These are phyloP conservation scores for Hydrophis major DNA, from an alignment of 2,797 vertebrate genomes.

Conservation along the genomic window DNA sequence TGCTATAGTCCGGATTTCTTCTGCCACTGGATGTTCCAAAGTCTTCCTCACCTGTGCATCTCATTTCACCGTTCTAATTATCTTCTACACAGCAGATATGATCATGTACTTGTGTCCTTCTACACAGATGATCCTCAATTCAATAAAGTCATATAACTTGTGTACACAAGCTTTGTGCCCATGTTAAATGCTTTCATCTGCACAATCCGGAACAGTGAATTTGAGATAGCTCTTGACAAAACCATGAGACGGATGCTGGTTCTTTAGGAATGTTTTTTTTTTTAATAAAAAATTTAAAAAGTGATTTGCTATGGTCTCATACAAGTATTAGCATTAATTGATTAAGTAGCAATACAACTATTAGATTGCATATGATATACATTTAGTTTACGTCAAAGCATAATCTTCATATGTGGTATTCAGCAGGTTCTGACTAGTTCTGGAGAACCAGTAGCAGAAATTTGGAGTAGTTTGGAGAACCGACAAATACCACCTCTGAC, in stretches of 20 bases:
- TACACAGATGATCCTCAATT: constrained; percentile 39
- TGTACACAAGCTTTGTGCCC: constrained; percentile 40
- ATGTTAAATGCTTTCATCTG: constrained; percentile 51
- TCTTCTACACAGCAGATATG: constrained; percentile 40
- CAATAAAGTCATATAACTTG: constrained; percentile 35
- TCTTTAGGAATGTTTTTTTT: background rate
- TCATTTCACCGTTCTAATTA: constrained; percentile 38
- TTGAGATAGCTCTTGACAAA: constrained; percentile 26
- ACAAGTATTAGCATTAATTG: background rate
- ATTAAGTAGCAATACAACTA: too few species aligned
- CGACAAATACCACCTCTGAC: too few species aligned
- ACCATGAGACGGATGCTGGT: background rate
- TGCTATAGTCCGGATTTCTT: constrained; percentile 20
- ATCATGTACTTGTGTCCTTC: constrained; percentile 45
- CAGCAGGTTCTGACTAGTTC: too few species aligned
- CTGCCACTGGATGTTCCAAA: constrained; percentile 1
- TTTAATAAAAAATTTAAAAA: background rate
- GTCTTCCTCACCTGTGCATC: constrained; percentile 42
- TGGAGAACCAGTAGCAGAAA: too few species aligned
- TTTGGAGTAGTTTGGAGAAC: too few species aligned
- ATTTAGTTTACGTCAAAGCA: too few species aligned
- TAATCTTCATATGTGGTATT: too few species aligned
- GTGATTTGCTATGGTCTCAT: background rate
- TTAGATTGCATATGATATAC: too few species aligned
- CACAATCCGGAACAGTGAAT: constrained; percentile 45